Conservation (phyloP, 2,797 vertebrate genomes). For the Mus spretus region DNA sequence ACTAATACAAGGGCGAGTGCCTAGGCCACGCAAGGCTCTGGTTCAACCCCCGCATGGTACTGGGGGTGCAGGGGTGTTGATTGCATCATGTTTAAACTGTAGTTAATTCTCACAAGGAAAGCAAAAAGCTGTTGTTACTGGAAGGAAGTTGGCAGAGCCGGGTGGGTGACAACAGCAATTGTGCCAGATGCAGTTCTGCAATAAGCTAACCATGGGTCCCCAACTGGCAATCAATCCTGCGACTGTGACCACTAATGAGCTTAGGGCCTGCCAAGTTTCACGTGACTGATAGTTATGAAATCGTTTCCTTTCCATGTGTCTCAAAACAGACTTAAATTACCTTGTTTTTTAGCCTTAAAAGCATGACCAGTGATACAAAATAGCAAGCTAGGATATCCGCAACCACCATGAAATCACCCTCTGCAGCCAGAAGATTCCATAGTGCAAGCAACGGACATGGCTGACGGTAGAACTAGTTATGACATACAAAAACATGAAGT, state of each 20-base stretch:
- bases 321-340: slow-evolving; percentile 67
- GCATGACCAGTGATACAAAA: neutral
- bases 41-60: neutral
- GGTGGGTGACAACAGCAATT: neutral
- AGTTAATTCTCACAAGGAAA: slow-evolving; percentile 56
- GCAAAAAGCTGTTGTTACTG: slow-evolving; percentile 51
- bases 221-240: slow-evolving; percentile 70
- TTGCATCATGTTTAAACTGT: slow-evolving; percentile 45
- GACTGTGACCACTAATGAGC: slow-evolving; percentile 75
- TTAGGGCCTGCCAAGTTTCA: slow-evolving; percentile 78
- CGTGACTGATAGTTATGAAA: slow-evolving; percentile 82
- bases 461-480: neutral
- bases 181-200: slow-evolving; percentile 69
- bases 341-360: slow-evolving; percentile 61
- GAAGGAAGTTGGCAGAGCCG: slow-evolving; percentile 67
- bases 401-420: slow-evolving; percentile 39
- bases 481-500: slow-evolving; percentile 26
- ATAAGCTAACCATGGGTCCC: slow-evolving; percentile 55
- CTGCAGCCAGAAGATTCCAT: slow-evolving; percentile 5
- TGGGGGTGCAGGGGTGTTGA: neutral
- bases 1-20: neutral
- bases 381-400: slow-evolving; percentile 24
- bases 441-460: slow-evolving; percentile 40
- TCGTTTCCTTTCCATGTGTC: slow-evolving; percentile 80
- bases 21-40: neutral